These are phyloP conservation scores for Pomatostomus ruficeps DNA, from an alignment of 2,113 vertebrate genomes.

Conservation along the genomic window DNA sequence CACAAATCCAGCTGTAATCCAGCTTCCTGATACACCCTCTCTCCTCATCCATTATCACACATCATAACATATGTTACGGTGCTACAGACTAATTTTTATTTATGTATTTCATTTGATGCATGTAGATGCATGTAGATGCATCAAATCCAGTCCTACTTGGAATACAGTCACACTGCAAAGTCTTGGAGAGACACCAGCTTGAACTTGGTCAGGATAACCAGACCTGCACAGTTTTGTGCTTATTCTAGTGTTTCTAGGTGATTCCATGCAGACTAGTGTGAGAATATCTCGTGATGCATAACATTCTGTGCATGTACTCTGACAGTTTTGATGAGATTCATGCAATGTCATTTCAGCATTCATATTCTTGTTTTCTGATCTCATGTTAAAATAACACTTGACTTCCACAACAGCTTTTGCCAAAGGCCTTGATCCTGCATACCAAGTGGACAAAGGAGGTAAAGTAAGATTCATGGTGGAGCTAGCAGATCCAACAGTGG, in stretches of 20 bases:
- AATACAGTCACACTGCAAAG: neutral
- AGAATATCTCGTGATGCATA: neutral
- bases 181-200: neutral
- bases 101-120: neutral
- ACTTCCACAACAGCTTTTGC: slow-evolving; percentile 82
- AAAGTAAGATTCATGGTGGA: slow-evolving; percentile 91
- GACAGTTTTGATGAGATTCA: neutral
- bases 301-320: neutral
- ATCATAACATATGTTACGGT: neutral
- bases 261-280: neutral
- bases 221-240: neutral
- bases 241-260: neutral
- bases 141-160: neutral
- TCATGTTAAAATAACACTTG: neutral
- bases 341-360: neutral
- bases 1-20: neutral
- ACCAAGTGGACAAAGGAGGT: slow-evolving; percentile 94
- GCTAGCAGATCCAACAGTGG: slow-evolving; percentile 92
- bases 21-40: neutral
- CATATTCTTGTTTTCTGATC: neutral
- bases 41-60: neutral
- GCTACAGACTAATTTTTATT: neutral
- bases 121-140: too few species aligned
- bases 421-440: slow-evolving; percentile 92
- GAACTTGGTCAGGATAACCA: neutral